Evolutionary conservation across 2,113 vertebrate genomes (phyloP), one percentile per base, ranked within the genome.

Genomic region (Alethe castanea): DNA sequence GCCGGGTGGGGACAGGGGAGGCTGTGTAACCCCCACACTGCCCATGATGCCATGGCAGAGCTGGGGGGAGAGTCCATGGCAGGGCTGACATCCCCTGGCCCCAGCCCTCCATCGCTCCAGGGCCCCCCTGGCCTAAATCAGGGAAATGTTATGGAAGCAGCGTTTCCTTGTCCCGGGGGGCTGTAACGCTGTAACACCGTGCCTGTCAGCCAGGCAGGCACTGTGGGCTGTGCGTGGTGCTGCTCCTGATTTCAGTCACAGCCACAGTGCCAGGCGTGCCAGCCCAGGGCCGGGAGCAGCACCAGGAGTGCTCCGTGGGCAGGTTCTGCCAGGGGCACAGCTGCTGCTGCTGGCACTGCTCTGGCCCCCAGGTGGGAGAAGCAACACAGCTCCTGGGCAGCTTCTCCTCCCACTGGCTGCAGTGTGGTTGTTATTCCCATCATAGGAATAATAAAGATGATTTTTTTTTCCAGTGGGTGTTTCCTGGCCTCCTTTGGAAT

Each of bases 81-180:
- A 38, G 23, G 19, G 72, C 5, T 18, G 12, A 7, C 69, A 65
- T 2, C 25, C 13, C n/a, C 36, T 14, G 8, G 33, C 45, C 25
- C 50, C 61, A 88, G n/a, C 47, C 35, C 72, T 20, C 16, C 57
- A 5, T 7, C 5, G 0, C 47, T 36, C 50, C 15, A 24, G 15
- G 28, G 12, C 14, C 62, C 53, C 8, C 38, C 33, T 40, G 62
- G 9, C 52, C 54, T 47, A 11, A 50, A 14, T 0, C 4, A 56
- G 29, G 28, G 28, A 12, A 24, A 16, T 1, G 57, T 9, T 42
- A 9, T 1, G 1, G 3, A 38, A 83, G 54, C 67, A 53, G 48
- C 25, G 0, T 3, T 33, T 12, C 36, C 47, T 20, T 3, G 14
- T 25, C 38, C 19, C 3, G 0, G 0, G 0, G 19, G 28, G n/a